Evolutionary conservation across 2,888 invertebrate genomes (phyloP).

Genomic region (Synergus laeviventris): DNA sequence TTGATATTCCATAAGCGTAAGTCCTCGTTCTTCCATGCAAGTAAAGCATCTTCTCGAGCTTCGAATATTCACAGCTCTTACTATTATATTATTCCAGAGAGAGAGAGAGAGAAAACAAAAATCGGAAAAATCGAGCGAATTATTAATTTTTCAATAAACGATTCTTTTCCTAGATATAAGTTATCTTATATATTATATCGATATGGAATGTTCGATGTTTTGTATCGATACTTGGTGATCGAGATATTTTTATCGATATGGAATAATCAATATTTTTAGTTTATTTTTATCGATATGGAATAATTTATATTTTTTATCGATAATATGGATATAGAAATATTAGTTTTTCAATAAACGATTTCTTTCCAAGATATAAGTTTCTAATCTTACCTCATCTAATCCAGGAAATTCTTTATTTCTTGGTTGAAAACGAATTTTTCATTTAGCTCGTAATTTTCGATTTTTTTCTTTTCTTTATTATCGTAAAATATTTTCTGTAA

Average conservation of each 20-base stretch:
- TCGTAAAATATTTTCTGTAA: neutral
- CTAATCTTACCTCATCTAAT: neutral
- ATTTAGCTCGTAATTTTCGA: neutral
- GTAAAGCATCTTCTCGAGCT: conserved; percentile 27
- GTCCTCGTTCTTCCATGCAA: conserved; percentile 35
- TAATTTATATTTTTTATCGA: too few relatives aligned
- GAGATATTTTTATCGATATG: too few relatives aligned
- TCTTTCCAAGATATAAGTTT: neutral
- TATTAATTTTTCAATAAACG: neutral
- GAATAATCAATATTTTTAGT: too few relatives aligned
- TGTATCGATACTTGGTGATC: too few relatives aligned
- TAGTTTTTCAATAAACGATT: neutral
- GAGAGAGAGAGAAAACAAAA: neutral
- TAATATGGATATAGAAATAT: neutral
- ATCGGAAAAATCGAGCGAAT: neutral
- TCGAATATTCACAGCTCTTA: conserved; percentile 4
- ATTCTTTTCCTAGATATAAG: neutral
- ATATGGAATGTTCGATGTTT: too few relatives aligned
- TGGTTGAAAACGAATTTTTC: neutral
- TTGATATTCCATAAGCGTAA: conserved; percentile 37
- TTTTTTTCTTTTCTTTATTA: conserved; percentile 10
- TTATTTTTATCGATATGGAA: too few relatives aligned
- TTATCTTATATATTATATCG: neutral
- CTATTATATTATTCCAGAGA: neutral
- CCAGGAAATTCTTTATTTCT: neutral